A percentile compares a stretch with the other conserved stretches of the same genome.
Evolutionary conservation across 2,113 vertebrate genomes (phyloP).

Genomic region (Sciurus niger): DNA sequence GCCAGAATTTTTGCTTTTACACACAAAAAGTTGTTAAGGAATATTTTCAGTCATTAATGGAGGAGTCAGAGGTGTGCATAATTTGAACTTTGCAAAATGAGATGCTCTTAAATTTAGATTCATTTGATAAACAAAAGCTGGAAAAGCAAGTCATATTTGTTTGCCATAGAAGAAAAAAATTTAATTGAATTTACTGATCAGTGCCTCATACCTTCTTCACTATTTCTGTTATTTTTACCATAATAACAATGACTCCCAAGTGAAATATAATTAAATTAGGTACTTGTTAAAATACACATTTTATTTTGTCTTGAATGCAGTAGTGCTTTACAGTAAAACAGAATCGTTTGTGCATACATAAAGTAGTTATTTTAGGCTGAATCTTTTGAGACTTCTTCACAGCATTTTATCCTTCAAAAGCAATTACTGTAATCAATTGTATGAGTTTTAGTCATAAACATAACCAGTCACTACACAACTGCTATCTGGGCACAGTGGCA

Average conservation of each 20-base stretch:
- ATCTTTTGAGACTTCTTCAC: background rate
- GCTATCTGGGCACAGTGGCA: background rate
- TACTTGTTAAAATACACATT: background rate
- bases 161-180: background rate
- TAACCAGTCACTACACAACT: background rate
- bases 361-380: background rate
- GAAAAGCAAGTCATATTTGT: background rate
- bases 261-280: background rate
- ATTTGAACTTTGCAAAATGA: background rate
- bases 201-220: background rate
- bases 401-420: background rate
- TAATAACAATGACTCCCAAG: background rate
- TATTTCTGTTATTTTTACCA: background rate
- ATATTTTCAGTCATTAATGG: background rate
- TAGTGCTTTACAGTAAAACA: background rate
- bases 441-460: background rate
- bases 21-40: background rate
- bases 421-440: background rate
- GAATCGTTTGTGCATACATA: background rate
- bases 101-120: background rate
- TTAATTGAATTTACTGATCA: background rate
- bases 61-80: background rate
- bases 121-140: background rate
- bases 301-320: background rate
- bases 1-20: background rate